A percentile compares a stretch with the other conserved stretches of the same genome.
These are phyloP conservation scores for Pelecanoides urinatrix DNA, from an alignment of 2,113 vertebrate species.

Conservation along the genomic window DNA sequence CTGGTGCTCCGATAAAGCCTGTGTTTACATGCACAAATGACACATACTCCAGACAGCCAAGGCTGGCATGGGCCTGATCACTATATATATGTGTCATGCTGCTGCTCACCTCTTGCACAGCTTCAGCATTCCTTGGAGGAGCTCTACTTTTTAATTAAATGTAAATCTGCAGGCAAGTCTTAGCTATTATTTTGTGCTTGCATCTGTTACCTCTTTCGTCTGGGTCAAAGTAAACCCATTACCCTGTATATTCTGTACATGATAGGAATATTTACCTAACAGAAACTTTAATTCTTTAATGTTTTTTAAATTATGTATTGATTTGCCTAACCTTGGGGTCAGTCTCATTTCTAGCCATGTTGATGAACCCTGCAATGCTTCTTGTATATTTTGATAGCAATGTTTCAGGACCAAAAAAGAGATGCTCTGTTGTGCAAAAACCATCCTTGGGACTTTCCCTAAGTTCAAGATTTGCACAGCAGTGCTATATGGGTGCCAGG, in stretches of 20 bases:
- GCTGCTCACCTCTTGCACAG: neutral
- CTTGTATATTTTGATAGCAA: neutral
- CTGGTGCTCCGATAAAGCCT: neutral
- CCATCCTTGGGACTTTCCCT: neutral
- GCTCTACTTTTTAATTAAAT: neutral
- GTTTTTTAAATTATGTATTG: neutral
- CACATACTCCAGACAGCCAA: neutral
- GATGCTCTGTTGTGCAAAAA: neutral
- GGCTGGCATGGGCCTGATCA: neutral
- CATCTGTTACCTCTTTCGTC: neutral
- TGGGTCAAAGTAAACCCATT: neutral
- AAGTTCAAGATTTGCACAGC: neutral
- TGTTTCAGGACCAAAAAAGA: neutral
- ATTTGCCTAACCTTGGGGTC: neutral
- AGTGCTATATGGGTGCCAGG: neutral
- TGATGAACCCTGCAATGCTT: neutral
- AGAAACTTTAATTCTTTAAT: neutral
- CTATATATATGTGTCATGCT: neutral
- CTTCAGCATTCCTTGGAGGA: neutral
- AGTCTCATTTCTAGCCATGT: neutral
- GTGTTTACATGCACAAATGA: neutral
- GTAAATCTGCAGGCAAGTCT: neutral
- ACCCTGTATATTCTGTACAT: neutral
- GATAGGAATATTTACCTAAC: neutral
- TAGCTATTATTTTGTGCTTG: neutral